These are phyloP conservation scores for Callionymus lyra DNA, from an alignment of 2,113 vertebrate species.

Conservation along the genomic window DNA sequence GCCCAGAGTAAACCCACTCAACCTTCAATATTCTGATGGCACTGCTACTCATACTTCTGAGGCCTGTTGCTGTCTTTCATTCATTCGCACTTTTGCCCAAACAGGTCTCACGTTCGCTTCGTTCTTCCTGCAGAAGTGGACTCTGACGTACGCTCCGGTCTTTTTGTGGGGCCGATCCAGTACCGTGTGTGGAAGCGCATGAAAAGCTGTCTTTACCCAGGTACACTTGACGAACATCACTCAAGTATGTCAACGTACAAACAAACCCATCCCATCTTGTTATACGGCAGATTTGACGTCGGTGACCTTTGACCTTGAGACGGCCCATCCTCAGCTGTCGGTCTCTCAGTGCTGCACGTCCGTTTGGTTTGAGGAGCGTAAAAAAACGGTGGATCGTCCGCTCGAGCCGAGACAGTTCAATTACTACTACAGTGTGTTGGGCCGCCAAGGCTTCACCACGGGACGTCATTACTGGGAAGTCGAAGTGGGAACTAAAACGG, in stretches of 20 bases:
- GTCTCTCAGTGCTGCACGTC: conserved; percentile 45
- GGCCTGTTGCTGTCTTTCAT: too few species aligned
- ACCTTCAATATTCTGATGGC: too few species aligned
- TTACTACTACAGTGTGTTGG: conserved; percentile 60
- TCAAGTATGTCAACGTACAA: not conserved
- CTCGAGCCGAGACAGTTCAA: conserved; percentile 52
- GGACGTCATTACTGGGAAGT: conserved; percentile 72
- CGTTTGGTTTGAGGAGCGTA: conserved; percentile 52
- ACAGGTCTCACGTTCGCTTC: conserved; percentile 61
- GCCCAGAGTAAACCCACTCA: too few species aligned
- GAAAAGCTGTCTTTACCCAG: conserved; percentile 66
- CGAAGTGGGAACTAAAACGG: conserved; percentile 56
- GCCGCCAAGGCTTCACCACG: conserved; percentile 47
- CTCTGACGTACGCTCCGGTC: conserved; percentile 50
- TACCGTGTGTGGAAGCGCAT: conserved; percentile 73
- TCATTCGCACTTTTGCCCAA: conserved; percentile 5
- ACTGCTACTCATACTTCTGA: too few species aligned
- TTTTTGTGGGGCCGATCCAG: conserved; percentile 66
- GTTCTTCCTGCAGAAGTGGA: conserved; percentile 47
- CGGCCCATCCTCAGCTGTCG: conserved; percentile 57
- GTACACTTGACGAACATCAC: conserved; percentile 33
- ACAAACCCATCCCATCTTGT: not conserved
- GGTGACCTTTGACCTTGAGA: conserved; percentile 62
- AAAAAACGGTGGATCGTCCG: conserved; percentile 16
- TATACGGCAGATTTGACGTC: conserved; percentile 49